Evolutionary conservation across 1,140 invertebrate species (phyloP), one percentile per base, ranked within the genome.

Genomic region (Globodera ellingtonae): DNA sequence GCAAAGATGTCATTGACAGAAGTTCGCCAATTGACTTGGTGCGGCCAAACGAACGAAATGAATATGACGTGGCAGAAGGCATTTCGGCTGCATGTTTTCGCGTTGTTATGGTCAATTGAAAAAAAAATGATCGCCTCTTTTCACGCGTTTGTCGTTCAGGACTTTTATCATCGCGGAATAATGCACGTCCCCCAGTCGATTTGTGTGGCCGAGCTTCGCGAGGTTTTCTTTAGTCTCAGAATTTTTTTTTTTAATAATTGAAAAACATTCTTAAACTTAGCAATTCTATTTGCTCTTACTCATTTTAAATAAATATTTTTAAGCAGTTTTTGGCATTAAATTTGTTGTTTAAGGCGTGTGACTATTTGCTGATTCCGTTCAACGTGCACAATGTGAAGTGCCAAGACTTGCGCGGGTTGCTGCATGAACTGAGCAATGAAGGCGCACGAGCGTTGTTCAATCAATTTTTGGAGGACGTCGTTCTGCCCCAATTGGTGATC

Each of bases 341-440:
- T 73, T 73, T 73, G 10, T 18, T 65, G 9, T 69, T 66, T 69
- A 18, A 77, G 90, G 97, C 97, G 44, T 99, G 97, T 89, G 98
- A 99, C 90, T 99, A 99, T 90, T 91, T 99, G 48, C 92, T 99
- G 3, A 94, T 99, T 86, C 98, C 98, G 24, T 99, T 99, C 90
- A 95, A 98, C 91, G 94, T 96, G 4, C 93, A 93, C 72, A 98
- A 97, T 52, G 93, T 99, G 56, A 94, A 96, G 89, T 98, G 96
- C 90, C 94, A 95, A 91, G 95, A 96, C 92, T 91, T 97, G 81
- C 91, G 96, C 87, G 96, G 95, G 77, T 92, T 99, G 69, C 91
- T 99, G 9, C 98, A 99, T 90, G 98, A 99, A 90, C 91, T 99
- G 44, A 97, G 95, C 56, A 99, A 99, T 90, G 97, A 99, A 90